These are phyloP conservation scores for Cassiopea andromeda DNA, from an alignment of 30 jellyfish, hydroid and myxozoan species.

Conservation along the genomic window DNA sequence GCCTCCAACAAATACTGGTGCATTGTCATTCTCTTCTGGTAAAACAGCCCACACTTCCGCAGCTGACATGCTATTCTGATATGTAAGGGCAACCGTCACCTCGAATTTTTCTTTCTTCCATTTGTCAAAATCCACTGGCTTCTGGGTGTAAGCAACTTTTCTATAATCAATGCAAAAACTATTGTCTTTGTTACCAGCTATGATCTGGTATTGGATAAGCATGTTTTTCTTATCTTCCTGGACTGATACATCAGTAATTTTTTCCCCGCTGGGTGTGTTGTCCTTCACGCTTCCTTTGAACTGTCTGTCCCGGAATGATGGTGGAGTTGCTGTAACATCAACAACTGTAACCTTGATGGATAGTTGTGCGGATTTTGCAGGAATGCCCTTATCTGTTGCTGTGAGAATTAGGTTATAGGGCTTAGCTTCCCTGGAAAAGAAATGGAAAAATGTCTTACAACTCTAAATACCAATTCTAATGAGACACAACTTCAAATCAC, in stretches of 20 bases:
- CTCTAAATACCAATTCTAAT: neutral
- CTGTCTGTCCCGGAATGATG: slow-evolving; percentile 69
- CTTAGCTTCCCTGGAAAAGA: slow-evolving; percentile 22
- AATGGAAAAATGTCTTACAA: neutral
- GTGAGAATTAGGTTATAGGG: slow-evolving; percentile 34
- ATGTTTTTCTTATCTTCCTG: slow-evolving; percentile 43
- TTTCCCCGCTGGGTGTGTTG: slow-evolving; percentile 73
- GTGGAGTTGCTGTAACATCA: slow-evolving; percentile 72
- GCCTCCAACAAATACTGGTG: slow-evolving; percentile 82
- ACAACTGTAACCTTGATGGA: slow-evolving; percentile 70
- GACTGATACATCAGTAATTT: slow-evolving; percentile 53
- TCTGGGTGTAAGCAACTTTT: slow-evolving; percentile 63
- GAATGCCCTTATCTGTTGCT: slow-evolving; percentile 81
- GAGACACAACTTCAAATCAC: no score
- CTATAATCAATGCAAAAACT: slow-evolving; percentile 84
- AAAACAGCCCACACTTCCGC: slow-evolving; percentile 46
- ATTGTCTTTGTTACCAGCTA: slow-evolving; percentile 71
- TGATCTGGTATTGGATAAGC: slow-evolving; percentile 58
- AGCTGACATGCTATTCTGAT: slow-evolving; percentile 61
- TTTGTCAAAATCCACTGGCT: slow-evolving; percentile 76
- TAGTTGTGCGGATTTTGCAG: slow-evolving; percentile 48
- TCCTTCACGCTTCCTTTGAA: slow-evolving; percentile 69
- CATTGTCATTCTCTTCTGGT: slow-evolving; percentile 80
- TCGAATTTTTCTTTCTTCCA: slow-evolving; percentile 10
- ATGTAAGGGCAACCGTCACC: slow-evolving; percentile 67